A percentile compares a stretch with the other conserved stretches of the same genome.
These are phyloP conservation scores for Zeuzera pyrina DNA, from an alignment of 2,888 invertebrate species.

Conservation along the genomic window DNA sequence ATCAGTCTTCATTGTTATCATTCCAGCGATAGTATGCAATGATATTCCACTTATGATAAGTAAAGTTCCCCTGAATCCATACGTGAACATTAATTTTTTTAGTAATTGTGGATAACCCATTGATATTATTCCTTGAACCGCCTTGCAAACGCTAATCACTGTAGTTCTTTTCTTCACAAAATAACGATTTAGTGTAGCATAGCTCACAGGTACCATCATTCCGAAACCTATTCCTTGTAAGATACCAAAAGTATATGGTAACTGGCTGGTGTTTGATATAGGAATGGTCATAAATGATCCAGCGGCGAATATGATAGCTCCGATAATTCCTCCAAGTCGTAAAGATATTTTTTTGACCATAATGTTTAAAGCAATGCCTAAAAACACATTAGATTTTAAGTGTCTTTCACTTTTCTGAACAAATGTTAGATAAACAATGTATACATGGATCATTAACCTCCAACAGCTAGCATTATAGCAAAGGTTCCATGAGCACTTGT, in stretches of 20 bases:
- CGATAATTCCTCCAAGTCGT: slow-evolving; percentile 70
- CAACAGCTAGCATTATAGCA: slow-evolving; percentile 56
- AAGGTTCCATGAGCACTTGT: slow-evolving; percentile 60
- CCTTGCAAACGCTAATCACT: slow-evolving; percentile 76
- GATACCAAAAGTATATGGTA: slow-evolving; percentile 71
- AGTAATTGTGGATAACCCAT: slow-evolving; percentile 75
- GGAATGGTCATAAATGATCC: slow-evolving; percentile 70
- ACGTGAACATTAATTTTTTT: slow-evolving; percentile 57
- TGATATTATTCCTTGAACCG: slow-evolving; percentile 68
- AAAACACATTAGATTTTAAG: too few species aligned
- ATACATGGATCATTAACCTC: slow-evolving; percentile 31
- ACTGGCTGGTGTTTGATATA: slow-evolving; percentile 67
- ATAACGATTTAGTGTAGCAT: slow-evolving; percentile 74
- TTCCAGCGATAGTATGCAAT: slow-evolving; percentile 72
- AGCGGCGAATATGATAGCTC: slow-evolving; percentile 59
- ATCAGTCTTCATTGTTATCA: slow-evolving; percentile 70
- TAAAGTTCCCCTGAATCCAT: slow-evolving; percentile 77
- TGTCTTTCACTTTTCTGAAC: too few species aligned
- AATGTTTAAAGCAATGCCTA: slow-evolving; percentile 74
- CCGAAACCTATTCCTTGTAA: slow-evolving; percentile 77
- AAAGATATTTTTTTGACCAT: slow-evolving; percentile 67
- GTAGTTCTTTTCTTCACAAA: slow-evolving; percentile 74
- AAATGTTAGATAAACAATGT: not conserved
- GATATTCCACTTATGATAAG: slow-evolving; percentile 73
- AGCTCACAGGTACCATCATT: slow-evolving; percentile 75